Conservation (phyloP, 1,140 invertebrate genomes). For the Zaprionus capensis region DNA sequence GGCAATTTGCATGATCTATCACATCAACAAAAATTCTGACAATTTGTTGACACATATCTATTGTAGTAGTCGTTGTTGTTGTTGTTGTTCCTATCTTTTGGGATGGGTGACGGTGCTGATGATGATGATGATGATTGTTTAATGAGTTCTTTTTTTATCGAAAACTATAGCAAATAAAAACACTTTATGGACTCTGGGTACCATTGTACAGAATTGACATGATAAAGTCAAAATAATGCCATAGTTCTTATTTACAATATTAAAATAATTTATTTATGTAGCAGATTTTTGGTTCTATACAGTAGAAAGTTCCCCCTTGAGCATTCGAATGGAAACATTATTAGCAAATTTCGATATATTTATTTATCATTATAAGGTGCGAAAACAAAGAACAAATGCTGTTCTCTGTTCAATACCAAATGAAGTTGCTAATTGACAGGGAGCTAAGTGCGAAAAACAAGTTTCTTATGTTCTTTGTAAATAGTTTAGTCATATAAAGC, state of each 20-base stretch:
- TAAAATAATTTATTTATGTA: neutral
- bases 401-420: conserved; percentile 46
- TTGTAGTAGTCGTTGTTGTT: conserved; percentile 32
- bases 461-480: conserved; percentile 1
- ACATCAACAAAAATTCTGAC: conserved; percentile 61
- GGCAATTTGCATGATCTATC: conserved; percentile 70
- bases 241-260: neutral
- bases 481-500: neutral
- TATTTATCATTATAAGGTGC: conserved; percentile 7
- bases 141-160: neutral
- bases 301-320: conserved; percentile 33
- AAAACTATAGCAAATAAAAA: conserved; percentile 1
- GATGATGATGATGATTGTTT: neutral
- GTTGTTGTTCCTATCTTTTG: conserved; percentile 24
- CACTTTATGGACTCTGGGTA: neutral
- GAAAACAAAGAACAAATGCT: conserved; percentile 43
- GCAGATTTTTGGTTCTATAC: neutral
- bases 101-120: neutral
- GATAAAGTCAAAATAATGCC: neutral
- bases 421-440: conserved; percentile 57
- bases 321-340: conserved; percentile 28
- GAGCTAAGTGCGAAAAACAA: conserved; percentile 16
- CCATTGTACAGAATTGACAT: neutral
- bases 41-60: conserved; percentile 71
- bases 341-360: conserved; percentile 23